Evolutionary conservation across 2,797 vertebrate species (phyloP), one percentile per base, ranked within the genome.

Genomic region (Chelmon rostratus): DNA sequence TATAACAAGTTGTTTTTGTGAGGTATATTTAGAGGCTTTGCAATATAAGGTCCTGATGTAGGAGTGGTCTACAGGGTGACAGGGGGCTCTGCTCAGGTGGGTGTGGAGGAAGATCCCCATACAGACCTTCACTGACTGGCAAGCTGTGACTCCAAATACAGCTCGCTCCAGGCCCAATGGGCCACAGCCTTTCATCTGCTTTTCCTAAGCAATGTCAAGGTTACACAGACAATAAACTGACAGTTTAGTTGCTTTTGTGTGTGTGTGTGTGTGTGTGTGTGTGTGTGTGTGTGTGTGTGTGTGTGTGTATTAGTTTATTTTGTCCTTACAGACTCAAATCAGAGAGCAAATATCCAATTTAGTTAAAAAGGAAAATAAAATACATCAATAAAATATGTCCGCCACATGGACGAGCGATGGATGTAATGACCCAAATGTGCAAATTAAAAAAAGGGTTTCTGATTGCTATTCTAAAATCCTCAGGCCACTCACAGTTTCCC

Each of bases 111-210:
- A 63, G 40, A 38, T 73, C 61, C 35, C 57, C 46, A 8, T 40
- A 31, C 31, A 72, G 35, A 62, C 35, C 25, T 52, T 35, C 58
- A 53, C 37, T 63, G 5, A 97, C 91, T 96, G 71, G 40, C 21
- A 25, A n/a, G 94, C 25, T 44, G 6, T 33, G 61, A 28, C 56
- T 57, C n/a, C 40, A 28, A 15, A 2, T 10, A 21, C 61, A 13
- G 62, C 86, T 50, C 97, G 96, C 8, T 97, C 96, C n/a, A 95
- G 44, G 68, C 92, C 88, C 79, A 96, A 72, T 0, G 95, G 76
- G 42, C 94, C 91, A 1, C 94, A 3, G 78, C 84, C 93, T n/a
- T 97, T 96, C 95, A 79, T 31, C 9, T 59, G n/a, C 61, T 37
- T 96, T 96, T 84, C 96, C 97, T 97, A 93, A 0, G 37, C 11